Percentiles rank a stretch among this genome's conserved stretches.
These are phyloP conservation scores for Apostichopus parvimensis DNA, from an alignment of 35 echinoderm and acorn worm species.

Conservation along the genomic window DNA sequence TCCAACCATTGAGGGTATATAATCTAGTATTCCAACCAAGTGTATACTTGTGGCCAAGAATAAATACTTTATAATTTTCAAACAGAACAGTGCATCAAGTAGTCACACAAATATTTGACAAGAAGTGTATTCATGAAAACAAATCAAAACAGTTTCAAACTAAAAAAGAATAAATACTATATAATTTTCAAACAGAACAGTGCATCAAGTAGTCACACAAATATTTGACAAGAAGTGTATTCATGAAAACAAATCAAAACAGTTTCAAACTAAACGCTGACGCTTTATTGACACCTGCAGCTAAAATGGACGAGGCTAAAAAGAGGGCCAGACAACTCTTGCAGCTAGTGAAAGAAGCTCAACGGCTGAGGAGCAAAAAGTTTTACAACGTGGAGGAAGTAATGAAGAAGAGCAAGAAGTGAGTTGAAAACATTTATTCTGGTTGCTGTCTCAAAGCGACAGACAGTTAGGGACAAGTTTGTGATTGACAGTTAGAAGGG, in stretches of 20 bases:
- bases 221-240: too few relatives aligned
- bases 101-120: too few relatives aligned
- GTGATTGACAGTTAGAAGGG: too few relatives aligned
- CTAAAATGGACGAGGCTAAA: conserved; percentile 75
- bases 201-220: too few relatives aligned
- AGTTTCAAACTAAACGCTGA: not conserved
- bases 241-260: not conserved
- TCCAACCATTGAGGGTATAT: too few relatives aligned
- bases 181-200: too few relatives aligned
- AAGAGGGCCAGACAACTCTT: conserved; percentile 63
- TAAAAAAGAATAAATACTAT: not conserved
- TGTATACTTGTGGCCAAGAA: too few relatives aligned
- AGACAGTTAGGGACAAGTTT: too few relatives aligned
- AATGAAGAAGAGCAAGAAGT: conserved; percentile 79
- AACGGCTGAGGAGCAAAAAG: conserved; percentile 75
- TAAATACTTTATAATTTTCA: not conserved
- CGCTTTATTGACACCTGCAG: conserved; percentile 28
- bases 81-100: too few relatives aligned
- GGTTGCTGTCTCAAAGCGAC: too few relatives aligned
- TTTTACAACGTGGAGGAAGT: conserved; percentile 86
- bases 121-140: not conserved
- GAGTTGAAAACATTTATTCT: not conserved
- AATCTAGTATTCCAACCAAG: too few relatives aligned
- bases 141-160: not conserved
- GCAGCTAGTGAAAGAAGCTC: conserved; percentile 84